A percentile compares a stretch with the other conserved stretches of the same genome.
These are phyloP conservation scores for Lycaon pictus DNA, from an alignment of 2,113 vertebrate genomes.

Conservation along the genomic window DNA sequence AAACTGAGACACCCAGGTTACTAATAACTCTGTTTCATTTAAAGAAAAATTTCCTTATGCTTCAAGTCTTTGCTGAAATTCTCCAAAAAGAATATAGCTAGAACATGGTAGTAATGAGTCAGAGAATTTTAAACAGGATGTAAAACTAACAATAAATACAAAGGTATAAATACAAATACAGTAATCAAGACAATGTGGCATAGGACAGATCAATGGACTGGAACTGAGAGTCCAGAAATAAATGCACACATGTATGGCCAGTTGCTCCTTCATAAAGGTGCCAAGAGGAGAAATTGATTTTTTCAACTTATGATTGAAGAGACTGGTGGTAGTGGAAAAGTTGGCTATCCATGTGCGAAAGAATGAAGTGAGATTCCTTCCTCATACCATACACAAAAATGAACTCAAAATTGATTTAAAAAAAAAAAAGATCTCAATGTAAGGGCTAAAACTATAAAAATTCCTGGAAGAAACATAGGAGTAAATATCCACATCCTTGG, in stretches of 20 bases:
- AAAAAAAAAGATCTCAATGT: neutral
- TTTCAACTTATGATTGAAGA: neutral
- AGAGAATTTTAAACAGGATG: conserved; percentile 18
- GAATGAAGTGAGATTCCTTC: neutral
- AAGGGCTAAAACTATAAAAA: neutral
- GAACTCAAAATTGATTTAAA: neutral
- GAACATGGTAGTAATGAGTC: neutral
- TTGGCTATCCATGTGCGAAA: neutral
- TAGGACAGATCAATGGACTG: neutral
- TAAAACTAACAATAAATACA: neutral
- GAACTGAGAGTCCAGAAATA: conserved; percentile 12
- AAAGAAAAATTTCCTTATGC: conserved; percentile 48
- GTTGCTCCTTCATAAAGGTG: neutral
- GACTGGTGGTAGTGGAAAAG: neutral
- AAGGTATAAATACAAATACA: neutral
- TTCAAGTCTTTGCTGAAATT: neutral
- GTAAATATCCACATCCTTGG: neutral
- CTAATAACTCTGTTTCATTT: conserved; percentile 10
- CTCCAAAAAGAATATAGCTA: conserved; percentile 13
- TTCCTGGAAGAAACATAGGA: neutral
- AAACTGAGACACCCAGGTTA: conserved; percentile 22
- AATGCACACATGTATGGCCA: neutral
- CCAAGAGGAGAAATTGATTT: neutral
- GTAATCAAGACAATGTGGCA: neutral
- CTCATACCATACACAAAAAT: neutral